phyloP scores from a whole-genome alignment of 2,888 invertebrate species.

The Limnephilus rhombicus region DNA sequence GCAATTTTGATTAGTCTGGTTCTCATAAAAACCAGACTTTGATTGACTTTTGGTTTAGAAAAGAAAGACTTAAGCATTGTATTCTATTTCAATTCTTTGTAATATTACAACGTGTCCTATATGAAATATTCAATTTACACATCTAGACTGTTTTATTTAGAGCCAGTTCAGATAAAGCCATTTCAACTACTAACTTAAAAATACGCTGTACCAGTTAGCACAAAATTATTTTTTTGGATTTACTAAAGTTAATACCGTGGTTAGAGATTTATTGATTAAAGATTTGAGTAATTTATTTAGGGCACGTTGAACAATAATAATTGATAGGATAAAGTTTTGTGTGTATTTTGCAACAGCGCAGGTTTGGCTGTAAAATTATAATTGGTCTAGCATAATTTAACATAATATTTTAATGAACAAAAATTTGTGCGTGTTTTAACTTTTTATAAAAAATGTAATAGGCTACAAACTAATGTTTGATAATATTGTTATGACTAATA shows the following conservation, averaged over 20 bases:
- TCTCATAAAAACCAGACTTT: neutral
- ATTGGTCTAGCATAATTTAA: constrained; percentile 35
- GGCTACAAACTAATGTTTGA: constrained; percentile 57
- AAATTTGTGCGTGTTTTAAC: constrained; percentile 63
- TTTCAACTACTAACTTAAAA: neutral
- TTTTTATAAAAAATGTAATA: constrained; percentile 63
- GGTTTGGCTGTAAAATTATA: constrained; percentile 30
- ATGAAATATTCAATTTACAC: neutral
- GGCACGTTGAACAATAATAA: constrained; percentile 24
- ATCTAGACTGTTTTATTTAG: neutral
- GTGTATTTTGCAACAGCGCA: constrained; percentile 31
- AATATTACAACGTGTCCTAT: neutral
- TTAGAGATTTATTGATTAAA: neutral
- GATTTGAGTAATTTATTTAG: neutral
- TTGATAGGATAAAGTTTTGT: neutral
- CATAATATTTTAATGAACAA: constrained; percentile 46
- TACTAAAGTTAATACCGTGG: neutral
- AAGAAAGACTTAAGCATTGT: neutral
- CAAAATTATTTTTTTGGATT: neutral
- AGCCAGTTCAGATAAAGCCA: neutral
- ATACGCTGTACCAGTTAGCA: neutral
- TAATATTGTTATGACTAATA: constrained; percentile 61
- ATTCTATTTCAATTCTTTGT: neutral
- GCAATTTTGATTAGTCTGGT: neutral
- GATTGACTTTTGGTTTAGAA: neutral